These are phyloP conservation scores for Parapsyche elsis DNA, from an alignment of 1,140 invertebrate species.

Conservation along the genomic window DNA sequence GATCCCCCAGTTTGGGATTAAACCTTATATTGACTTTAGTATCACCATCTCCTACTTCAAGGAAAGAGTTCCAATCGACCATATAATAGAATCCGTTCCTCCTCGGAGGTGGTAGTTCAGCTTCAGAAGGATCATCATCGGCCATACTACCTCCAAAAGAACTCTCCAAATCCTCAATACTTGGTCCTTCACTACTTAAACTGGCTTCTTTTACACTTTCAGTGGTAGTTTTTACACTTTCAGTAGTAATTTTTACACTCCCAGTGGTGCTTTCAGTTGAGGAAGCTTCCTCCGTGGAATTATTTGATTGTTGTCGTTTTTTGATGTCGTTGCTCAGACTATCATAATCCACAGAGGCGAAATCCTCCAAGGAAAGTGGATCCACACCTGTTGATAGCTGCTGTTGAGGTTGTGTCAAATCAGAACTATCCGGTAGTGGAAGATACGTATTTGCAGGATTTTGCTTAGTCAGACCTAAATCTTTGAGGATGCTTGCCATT, in stretches of 20 bases:
- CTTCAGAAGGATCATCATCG: slow-evolving; percentile 68
- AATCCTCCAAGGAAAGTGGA: slow-evolving; percentile 47
- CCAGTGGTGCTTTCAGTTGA: slow-evolving; percentile 58
- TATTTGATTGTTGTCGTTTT: slow-evolving; percentile 52
- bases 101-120: slow-evolving; percentile 70
- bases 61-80: slow-evolving; percentile 85
- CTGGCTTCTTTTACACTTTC: slow-evolving; percentile 59
- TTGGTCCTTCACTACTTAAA: slow-evolving; percentile 62
- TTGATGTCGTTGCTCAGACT: slow-evolving; percentile 58
- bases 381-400: slow-evolving; percentile 36
- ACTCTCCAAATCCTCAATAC: slow-evolving; percentile 76
- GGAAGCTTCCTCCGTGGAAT: slow-evolving; percentile 43
- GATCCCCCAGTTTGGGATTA: slow-evolving; percentile 82
- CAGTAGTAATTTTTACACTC: slow-evolving; percentile 49
- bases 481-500: slow-evolving; percentile 51
- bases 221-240: slow-evolving; percentile 47
- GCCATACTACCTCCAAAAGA: slow-evolving; percentile 77
- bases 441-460: neutral
- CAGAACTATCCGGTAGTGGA: neutral
- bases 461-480: slow-evolving; percentile 49
- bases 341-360: slow-evolving; percentile 20
- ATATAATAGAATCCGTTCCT: slow-evolving; percentile 85
- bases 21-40: slow-evolving; percentile 82
- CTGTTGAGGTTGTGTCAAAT: neutral
- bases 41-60: slow-evolving; percentile 83